phyloP scores from a whole-genome alignment of 2,113 vertebrate genomes.

The Oncorhynchus masou region DNA sequence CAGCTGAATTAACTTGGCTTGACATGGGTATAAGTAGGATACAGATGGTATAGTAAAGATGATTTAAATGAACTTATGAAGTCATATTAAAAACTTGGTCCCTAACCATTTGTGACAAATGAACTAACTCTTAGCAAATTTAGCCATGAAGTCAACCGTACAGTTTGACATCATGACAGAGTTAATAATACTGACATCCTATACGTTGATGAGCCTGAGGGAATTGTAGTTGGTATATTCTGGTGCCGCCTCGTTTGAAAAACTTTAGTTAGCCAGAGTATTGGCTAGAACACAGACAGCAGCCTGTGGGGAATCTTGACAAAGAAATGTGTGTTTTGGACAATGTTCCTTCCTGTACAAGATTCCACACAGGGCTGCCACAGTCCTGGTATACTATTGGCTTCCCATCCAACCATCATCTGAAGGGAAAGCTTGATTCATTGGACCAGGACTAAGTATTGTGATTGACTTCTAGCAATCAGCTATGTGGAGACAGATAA shows the following conservation, averaged over 20 bases:
- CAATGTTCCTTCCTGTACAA: background rate
- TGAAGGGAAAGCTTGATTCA: background rate
- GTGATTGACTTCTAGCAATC: slow-evolving; percentile 77
- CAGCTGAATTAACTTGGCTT: background rate
- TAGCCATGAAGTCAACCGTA: background rate
- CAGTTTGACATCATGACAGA: slow-evolving; percentile 48
- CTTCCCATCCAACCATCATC: slow-evolving; percentile 25
- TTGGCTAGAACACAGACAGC: background rate
- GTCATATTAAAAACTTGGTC: background rate
- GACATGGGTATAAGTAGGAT: too few species aligned
- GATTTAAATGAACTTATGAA: background rate
- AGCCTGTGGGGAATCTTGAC: slow-evolving; percentile 8
- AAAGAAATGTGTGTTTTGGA: background rate
- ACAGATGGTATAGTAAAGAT: background rate
- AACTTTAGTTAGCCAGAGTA: background rate
- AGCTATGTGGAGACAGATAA: slow-evolving; percentile 93
- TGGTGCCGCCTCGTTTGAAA: background rate
- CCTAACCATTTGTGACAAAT: background rate
- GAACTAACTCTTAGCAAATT: background rate
- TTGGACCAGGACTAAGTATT: background rate
- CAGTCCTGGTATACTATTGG: background rate
- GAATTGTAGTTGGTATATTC: background rate
- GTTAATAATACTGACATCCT: slow-evolving; percentile 19
- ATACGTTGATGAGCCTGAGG: slow-evolving; percentile 45
- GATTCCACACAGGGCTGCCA: background rate